These are phyloP conservation scores for Aricia artaxerxes DNA, from an alignment of 2,888 invertebrate species.

Conservation along the genomic window DNA sequence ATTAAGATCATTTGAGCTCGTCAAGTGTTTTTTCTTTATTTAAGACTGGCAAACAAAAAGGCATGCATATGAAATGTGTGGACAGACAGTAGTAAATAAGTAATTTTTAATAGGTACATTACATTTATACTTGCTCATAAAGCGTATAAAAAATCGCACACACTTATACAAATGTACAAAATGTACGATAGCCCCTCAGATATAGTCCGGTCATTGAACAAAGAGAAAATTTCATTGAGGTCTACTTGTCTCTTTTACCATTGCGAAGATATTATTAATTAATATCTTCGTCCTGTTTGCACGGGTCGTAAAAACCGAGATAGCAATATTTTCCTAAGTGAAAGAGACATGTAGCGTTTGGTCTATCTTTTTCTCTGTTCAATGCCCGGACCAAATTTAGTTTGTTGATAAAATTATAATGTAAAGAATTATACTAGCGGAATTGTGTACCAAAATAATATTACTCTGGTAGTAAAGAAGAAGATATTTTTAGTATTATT, in stretches of 20 bases:
- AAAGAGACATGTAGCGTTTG: neutral
- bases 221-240: neutral
- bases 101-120: neutral
- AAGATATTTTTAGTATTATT: slow-evolving; percentile 4
- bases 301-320: no score
- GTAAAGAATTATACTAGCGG: neutral
- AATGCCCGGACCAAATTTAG: neutral
- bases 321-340: no score
- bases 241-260: no score
- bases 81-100: neutral
- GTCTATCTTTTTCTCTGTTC: neutral
- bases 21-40: neutral
- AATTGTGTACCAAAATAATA: neutral
- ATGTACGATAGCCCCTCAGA: neutral
- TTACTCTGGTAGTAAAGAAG: neutral
- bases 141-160: neutral
- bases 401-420: neutral
- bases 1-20: no score
- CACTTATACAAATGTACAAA: slow-evolving; percentile 2
- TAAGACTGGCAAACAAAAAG: neutral
- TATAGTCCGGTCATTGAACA: neutral
- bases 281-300: no score
- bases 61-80: neutral
- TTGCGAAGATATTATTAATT: no score
- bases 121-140: neutral